Evolutionary conservation across 2,888 invertebrate species (phyloP), one percentile per base, ranked within the genome.

Genomic region (Netelia virgata): DNA sequence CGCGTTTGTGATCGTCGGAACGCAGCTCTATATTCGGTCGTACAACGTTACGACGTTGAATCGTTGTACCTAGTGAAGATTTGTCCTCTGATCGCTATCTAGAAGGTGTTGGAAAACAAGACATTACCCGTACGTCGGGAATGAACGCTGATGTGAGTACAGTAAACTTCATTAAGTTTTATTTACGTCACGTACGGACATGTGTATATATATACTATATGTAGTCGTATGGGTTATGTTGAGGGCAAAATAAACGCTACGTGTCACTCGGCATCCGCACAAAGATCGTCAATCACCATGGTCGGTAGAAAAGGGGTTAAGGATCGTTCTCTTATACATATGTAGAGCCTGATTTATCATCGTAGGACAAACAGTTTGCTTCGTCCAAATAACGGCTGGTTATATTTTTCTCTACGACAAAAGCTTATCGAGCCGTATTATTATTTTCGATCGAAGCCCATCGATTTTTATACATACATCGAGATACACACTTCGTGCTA

Each of bases 81-180:
- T 47, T 11, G 23, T 23, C 55, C 3, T 16, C 18, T 36, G 36
- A 36, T 36, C 36, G 36, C 36, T 36, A 36, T 6, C 36, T 6
- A 36, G 36, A 6, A 36, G 36, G 36, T 6, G 36, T 6, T 36
- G 36, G 36, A 6, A 36, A 36, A 36, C 36, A 36, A 36, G 36
- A 36, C 6, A 36, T 36, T 36, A 36, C 6, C 6, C 36, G 8
- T 36, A 47, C 47, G 8, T 41, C 18, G 41, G 55, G 41, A 8
- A 76, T 59, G 66, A 76, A 59, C 57, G 23, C 5, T 11, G 20
- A 59, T 68, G 76, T 76, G 59, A 76, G 76, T 76, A 10, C 14
- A 3, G 5, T 18, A 9, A 23, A 23, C 47, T 28, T 47, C 47
- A 57, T 76, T 76, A 47, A 36, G 61, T 36, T 64, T 66, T 75